phyloP scores from a whole-genome alignment of 2,888 invertebrate species.

The Ceraclea dissimilis region DNA sequence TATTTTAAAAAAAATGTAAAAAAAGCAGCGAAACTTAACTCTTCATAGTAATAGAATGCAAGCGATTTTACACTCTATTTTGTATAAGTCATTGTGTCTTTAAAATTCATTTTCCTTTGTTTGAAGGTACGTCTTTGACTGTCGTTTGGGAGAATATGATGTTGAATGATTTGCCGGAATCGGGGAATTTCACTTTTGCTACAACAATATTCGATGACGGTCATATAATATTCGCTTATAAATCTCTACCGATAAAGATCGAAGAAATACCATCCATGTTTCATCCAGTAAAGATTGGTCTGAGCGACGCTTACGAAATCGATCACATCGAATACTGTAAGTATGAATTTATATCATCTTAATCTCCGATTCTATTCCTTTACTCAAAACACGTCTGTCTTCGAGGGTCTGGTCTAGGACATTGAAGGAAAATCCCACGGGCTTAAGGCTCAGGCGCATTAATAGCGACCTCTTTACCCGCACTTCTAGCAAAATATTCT shows the following conservation, averaged over 20 bases:
- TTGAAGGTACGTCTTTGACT: slow-evolving; percentile 52
- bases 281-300: slow-evolving; percentile 96
- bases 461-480: no score
- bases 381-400: no score
- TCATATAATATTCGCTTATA: slow-evolving; percentile 88
- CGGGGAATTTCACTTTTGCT: slow-evolving; percentile 86
- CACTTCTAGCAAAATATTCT: no score
- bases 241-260: slow-evolving; percentile 70
- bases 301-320: slow-evolving; percentile 95
- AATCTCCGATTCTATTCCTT: slow-evolving; percentile 2
- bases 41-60: no score
- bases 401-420: no score
- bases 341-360: slow-evolving; percentile 33
- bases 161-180: slow-evolving; percentile 67
- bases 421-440: no score
- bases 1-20: no score
- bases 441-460: no score
- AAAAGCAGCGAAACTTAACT: no score
- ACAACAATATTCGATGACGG: slow-evolving; percentile 79
- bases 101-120: no score
- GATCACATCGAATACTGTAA: slow-evolving; percentile 79
- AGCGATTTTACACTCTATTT: no score
- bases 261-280: slow-evolving; percentile 68
- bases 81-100: no score
- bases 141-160: slow-evolving; percentile 92